Percentiles rank a stretch among this genome's conserved stretches.
Conservation (phyloP, 2,797 vertebrate species). For the Bryconaethiops microstoma region DNA sequence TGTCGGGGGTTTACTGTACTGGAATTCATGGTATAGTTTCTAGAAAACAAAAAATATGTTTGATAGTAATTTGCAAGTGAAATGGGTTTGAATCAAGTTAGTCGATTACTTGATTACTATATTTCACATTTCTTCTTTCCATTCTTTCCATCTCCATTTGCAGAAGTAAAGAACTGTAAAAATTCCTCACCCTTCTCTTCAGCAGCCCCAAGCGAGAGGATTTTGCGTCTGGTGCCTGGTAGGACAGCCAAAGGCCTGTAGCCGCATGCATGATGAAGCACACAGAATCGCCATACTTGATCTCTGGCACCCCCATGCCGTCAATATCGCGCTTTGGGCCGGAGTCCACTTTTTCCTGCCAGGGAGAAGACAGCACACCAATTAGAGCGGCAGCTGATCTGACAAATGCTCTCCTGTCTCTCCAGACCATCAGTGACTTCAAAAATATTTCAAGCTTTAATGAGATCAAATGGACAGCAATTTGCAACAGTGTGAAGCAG, state of each 20-base stretch:
- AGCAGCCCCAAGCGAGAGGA: slow-evolving; percentile 91
- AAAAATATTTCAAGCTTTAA: slow-evolving; percentile 31
- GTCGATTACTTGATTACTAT: not conserved
- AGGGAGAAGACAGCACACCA: slow-evolving; percentile 31
- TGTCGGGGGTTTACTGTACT: too few relatives aligned
- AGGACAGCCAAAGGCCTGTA: slow-evolving; percentile 93
- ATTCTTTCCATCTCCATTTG: too few relatives aligned
- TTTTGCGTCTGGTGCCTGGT: slow-evolving; percentile 94
- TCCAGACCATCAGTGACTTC: not conserved
- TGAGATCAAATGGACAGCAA: slow-evolving; percentile 37
- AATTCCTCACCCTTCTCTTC: slow-evolving; percentile 89
- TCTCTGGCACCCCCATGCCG: slow-evolving; percentile 94
- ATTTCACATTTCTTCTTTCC: not conserved
- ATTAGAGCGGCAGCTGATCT: not conserved
- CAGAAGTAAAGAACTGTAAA: not conserved
- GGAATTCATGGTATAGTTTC: too few relatives aligned
- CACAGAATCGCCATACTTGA: slow-evolving; percentile 95
- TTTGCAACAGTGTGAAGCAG: slow-evolving; percentile 11
- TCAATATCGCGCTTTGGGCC: slow-evolving; percentile 92
- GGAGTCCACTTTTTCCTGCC: slow-evolving; percentile 90
- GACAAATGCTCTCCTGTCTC: slow-evolving; percentile 10
- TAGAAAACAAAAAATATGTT: too few relatives aligned
- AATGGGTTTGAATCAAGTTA: too few relatives aligned
- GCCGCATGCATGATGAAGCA: slow-evolving; percentile 94
- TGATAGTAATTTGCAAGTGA: too few relatives aligned